phyloP scores from a whole-genome alignment of 2,113 vertebrate genomes.

The Rafetus swinhoei region DNA sequence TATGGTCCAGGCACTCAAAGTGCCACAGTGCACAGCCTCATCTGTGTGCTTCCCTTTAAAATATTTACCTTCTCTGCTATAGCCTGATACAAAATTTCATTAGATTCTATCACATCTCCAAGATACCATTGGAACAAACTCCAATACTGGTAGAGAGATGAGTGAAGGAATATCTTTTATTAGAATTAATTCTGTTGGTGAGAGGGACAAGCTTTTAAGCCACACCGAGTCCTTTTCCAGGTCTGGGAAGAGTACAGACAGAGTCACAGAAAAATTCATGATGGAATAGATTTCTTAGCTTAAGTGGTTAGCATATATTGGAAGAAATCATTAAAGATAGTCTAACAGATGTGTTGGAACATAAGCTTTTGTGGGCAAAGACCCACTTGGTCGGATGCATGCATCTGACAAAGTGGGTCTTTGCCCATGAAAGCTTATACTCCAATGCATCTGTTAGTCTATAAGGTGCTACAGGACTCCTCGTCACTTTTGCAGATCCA shows the following conservation, averaged over 20 bases:
- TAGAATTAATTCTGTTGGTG: background rate
- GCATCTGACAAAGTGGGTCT: too few species aligned
- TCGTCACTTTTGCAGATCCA: too few species aligned
- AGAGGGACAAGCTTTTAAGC: background rate
- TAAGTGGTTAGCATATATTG: background rate
- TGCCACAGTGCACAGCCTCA: constrained; percentile 47
- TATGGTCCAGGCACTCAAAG: background rate
- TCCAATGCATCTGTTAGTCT: too few species aligned
- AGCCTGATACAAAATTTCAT: background rate
- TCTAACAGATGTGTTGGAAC: too few species aligned
- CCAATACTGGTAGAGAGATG: rapidly evolving
- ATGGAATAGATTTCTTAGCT: background rate
- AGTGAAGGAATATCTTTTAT: background rate
- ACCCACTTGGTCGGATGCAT: too few species aligned
- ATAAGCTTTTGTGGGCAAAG: too few species aligned
- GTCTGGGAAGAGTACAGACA: background rate
- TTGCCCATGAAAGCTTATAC: too few species aligned
- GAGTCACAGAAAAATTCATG: background rate
- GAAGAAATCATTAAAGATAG: background rate
- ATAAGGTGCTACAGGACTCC: too few species aligned
- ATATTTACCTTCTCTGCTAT: background rate
- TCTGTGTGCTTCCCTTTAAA: constrained; percentile 14
- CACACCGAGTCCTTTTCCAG: background rate
- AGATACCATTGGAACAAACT: background rate
- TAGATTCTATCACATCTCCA: background rate